phyloP scores from a whole-genome alignment of 2,888 invertebrate species.

The Pollenia amentaria region DNA sequence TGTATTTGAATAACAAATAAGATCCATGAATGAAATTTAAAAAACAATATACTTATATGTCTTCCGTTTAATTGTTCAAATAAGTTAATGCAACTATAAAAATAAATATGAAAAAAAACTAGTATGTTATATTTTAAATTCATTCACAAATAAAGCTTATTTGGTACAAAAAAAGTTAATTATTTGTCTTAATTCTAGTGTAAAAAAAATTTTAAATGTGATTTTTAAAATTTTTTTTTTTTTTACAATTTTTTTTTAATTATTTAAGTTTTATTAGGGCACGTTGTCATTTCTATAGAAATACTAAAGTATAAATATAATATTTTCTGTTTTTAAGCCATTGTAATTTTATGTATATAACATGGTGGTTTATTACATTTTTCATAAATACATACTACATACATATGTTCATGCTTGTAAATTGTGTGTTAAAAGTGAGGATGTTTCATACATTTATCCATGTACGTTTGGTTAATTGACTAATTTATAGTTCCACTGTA shows the following conservation, averaged over 20 bases:
- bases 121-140: constrained; percentile 7
- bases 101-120: neutral
- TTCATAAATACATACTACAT: too few relatives aligned
- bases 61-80: constrained; percentile 42
- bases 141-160: too few relatives aligned
- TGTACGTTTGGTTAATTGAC: constrained; percentile 48
- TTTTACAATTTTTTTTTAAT: too few relatives aligned
- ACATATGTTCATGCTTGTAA: neutral
- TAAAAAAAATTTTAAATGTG: too few relatives aligned
- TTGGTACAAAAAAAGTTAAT: too few relatives aligned
- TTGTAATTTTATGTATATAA: neutral
- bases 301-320: too few relatives aligned
- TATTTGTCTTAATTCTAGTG: too few relatives aligned
- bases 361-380: too few relatives aligned
- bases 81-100: constrained; percentile 21
- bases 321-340: constrained; percentile 18
- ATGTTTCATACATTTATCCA: constrained; percentile 50
- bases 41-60: constrained; percentile 23
- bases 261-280: too few relatives aligned
- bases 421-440: constrained; percentile 44
- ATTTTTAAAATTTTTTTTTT: too few relatives aligned
- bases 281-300: too few relatives aligned
- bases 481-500: constrained; percentile 65
- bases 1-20: constrained; percentile 10
- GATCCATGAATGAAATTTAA: neutral